Evolutionary conservation across 64 coral and sea anemone species (phyloP).

Genomic region (Pachyseris speciosa): DNA sequence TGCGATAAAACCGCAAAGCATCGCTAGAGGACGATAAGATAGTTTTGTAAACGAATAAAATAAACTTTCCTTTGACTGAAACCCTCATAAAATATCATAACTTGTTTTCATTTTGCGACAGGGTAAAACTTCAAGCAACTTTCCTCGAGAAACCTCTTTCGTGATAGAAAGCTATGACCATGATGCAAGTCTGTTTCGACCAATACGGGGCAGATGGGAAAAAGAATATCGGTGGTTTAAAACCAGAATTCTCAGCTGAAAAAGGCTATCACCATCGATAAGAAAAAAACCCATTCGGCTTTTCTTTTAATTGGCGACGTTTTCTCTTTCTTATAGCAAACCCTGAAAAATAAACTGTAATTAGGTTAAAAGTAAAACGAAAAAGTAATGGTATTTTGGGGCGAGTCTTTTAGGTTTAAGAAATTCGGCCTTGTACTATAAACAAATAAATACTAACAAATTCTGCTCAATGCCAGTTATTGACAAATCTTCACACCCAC

Average conservation of each 20-base stretch:
- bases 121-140: neutral
- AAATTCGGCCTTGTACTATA: too few species aligned
- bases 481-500: neutral
- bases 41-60: neutral
- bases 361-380: neutral
- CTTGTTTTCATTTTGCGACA: neutral
- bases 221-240: neutral
- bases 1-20: neutral
- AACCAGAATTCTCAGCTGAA: neutral
- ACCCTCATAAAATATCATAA: neutral
- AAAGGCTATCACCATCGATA: constrained; percentile 34
- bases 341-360: neutral
- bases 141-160: too few species aligned
- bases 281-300: neutral
- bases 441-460: neutral
- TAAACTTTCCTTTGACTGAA: neutral
- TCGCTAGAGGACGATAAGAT: neutral
- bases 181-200: neutral
- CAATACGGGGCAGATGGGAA: neutral
- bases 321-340: neutral
- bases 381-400: too few species aligned
- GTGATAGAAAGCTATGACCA: too few species aligned
- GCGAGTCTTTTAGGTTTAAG: too few species aligned
- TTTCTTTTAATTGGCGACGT: neutral
- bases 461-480: neutral